A percentile compares a stretch with the other conserved stretches of the same genome.
phyloP scores from a whole-genome alignment of 2,797 vertebrate species.

The Morus bassanus region DNA sequence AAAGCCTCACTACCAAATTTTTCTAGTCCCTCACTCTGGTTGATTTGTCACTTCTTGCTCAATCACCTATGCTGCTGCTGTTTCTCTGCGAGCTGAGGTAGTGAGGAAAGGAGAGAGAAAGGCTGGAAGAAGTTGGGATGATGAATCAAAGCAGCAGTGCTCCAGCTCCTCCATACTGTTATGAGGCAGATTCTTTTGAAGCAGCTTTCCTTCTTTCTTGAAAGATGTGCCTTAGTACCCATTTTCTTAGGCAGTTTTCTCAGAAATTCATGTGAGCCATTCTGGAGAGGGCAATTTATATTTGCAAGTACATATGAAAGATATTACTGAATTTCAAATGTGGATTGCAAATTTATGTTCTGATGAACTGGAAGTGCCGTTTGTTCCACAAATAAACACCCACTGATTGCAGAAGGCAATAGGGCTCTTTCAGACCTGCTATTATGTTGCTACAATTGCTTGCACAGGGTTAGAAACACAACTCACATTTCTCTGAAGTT shows the following conservation, averaged over 20 bases:
- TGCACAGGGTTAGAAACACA: neutral
- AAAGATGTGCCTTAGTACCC: neutral
- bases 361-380: neutral
- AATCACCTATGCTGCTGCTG: neutral
- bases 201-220: neutral
- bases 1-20: neutral
- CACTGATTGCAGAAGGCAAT: neutral
- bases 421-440: neutral
- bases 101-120: neutral
- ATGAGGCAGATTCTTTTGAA: neutral
- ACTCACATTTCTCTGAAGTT: neutral
- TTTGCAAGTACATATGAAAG: conserved; percentile 8
- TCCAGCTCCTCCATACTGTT: neutral
- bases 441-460: neutral
- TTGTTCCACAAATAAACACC: conserved; percentile 32
- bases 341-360: neutral
- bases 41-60: neutral
- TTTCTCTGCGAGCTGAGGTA: neutral
- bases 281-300: neutral
- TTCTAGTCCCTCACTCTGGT: neutral
- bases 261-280: neutral
- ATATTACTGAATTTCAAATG: neutral
- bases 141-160: neutral
- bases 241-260: conserved; percentile 5
- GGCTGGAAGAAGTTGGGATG: neutral